phyloP scores from a whole-genome alignment of 2,888 invertebrate genomes.

The Drosophila pseudotakahashii region DNA sequence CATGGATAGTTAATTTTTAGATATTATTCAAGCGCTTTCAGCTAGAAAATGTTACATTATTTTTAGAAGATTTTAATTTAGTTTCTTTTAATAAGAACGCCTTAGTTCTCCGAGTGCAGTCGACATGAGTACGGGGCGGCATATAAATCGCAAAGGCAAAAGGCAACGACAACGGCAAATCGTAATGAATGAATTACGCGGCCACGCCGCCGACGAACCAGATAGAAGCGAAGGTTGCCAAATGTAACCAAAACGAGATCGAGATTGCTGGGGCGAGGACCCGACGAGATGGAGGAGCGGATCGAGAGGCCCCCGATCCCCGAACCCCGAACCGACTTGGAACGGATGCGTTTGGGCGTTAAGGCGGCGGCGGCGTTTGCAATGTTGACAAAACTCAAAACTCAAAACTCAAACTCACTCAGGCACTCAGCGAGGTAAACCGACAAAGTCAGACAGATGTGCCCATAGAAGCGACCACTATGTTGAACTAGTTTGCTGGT shows the following conservation, averaged over 20 bases:
- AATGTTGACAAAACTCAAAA: slow-evolving; percentile 80
- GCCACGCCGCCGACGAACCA: slow-evolving; percentile 51
- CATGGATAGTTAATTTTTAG: no score
- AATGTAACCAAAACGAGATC: slow-evolving; percentile 66
- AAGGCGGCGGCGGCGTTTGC: slow-evolving; percentile 58
- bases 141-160: slow-evolving; percentile 75
- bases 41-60: no score
- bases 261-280: slow-evolving; percentile 32
- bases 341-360: slow-evolving; percentile 80
- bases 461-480: slow-evolving; percentile 45
- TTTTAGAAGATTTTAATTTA: not conserved
- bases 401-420: slow-evolving; percentile 71
- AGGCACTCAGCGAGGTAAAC: slow-evolving; percentile 39
- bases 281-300: slow-evolving; percentile 3
- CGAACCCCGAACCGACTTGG: slow-evolving; percentile 12
- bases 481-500: slow-evolving; percentile 66
- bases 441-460: slow-evolving; percentile 36
- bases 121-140: slow-evolving; percentile 53
- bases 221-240: slow-evolving; percentile 71
- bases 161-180: slow-evolving; percentile 56
- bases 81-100: not conserved
- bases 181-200: slow-evolving; percentile 72
- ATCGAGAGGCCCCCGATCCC: not conserved
- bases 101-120: slow-evolving; percentile 11
- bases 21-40: no score